Base-by-base conservation (phyloP, 2,113 vertebrate genomes). In the Zosterops japonicus region DNA sequence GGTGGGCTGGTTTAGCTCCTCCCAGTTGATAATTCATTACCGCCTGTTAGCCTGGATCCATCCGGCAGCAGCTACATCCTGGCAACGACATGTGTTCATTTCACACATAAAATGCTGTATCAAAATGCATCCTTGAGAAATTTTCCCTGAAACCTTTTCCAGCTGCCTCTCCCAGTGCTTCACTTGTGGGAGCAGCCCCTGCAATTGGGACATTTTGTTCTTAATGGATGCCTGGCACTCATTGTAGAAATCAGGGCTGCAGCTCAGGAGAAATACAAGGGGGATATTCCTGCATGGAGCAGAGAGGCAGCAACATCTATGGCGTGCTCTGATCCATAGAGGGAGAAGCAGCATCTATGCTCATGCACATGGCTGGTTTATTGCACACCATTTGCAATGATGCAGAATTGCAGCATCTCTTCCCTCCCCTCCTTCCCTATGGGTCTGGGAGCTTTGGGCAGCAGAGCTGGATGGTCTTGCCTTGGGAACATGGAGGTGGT, bases 41-140 rank as follows among this genome's bases (percentile, higher is more conserved):
- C 0, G 87, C 68, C 89, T 85, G 89, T 59, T 79, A 87, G 87
- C 90, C 72, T 2, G 15, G 47, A 78, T 93, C 60, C 77, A 81
- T 74, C 64, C 60, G 0, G 89, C 89, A 86, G 79, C 71, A 83
- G 76, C 88, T 93, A 83, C 85, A 93, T 95, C 72, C 92, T 83
- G 64, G 88, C 68, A 92, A 64, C 0, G 4, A 80, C 83, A 20
- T 44, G 81, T 56, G 52, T 78, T 96, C 74, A 83, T 95, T 95
- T 96, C 93, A 93, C 85, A 68, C 88, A 83, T 83, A 95, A 92
- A 92, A 90, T 35, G 52, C 83, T 95, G 57, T 86, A 81, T 74
- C 59, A 69, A 95, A 95, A 93, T 59, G 56, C 68, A 90, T 94
- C 59, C 42, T n/a, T 35, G 41, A 90, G 46, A 87, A 29, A 8